Base-by-base conservation (phyloP, 2,797 vertebrate species). In the Sebastes umbrosus region DNA sequence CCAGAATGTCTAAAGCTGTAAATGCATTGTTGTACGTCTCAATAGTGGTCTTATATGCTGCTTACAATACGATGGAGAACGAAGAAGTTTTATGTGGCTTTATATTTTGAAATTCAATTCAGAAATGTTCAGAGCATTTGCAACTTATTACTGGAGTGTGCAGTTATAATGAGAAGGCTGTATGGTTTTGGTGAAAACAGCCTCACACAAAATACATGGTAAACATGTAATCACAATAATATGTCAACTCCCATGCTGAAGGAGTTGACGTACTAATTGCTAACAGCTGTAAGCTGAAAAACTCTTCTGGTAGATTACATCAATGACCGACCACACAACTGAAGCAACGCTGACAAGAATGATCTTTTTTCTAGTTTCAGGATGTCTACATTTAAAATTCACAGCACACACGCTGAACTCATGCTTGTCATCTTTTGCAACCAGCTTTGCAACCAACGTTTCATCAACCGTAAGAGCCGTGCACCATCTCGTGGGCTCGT, bases 141-240 rank as follows among this genome's bases (percentile, higher is more conserved):
- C 20, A 64, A 16, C 50, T 79, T 46, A 55, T 82, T 69, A 77
- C 29, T 34, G 13, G 24, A 57, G 31, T 3, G 43, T 43, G 27
- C 69, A 62, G 75, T 62, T 77, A 10, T 79, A 80, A 84, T 82
- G 66, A 82, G 69, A 81, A 62, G 79, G 68, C 83, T 69, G 18
- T 36, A 82, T 27, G 10, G 22, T 75, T 81, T 65, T 84, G 80
- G 68, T 75, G 68, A 79, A 78, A 86, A 72, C 68, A 59, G 69
- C 78, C 70, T 79, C 72, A 43, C 82, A 82, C 79, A 86, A 77
- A 77, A 91, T 50, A 86, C 69, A 87, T 36, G 14, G 74, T 69
- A 85, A 90, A 90, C 89, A 90, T 90, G 80, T 86, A 89, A 89
- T 93, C 87, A 78, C 78, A 79, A 81, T 87, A 86, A 87, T 80